These are phyloP conservation scores for Orussus abietinus DNA, from an alignment of 1,140 invertebrate species.

Conservation along the genomic window DNA sequence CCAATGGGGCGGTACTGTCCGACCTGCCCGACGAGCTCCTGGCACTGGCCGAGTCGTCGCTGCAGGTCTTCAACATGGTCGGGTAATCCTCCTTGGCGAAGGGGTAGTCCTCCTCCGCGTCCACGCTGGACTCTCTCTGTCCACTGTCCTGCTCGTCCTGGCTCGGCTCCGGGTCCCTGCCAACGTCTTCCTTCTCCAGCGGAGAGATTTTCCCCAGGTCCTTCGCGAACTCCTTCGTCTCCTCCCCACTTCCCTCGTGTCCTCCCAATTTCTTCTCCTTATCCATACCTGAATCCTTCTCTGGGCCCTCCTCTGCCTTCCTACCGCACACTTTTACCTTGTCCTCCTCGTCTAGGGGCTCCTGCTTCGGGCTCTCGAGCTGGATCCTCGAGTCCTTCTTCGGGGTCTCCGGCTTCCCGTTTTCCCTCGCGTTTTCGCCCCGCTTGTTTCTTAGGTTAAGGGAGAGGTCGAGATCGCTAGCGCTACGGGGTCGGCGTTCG, in stretches of 20 bases:
- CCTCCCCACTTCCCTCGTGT: too few species aligned
- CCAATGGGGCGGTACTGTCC: conserved; percentile 45
- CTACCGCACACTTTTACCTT: too few species aligned
- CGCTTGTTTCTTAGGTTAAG: conserved; percentile 28
- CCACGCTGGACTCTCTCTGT: conserved; percentile 38
- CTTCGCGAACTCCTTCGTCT: not conserved
- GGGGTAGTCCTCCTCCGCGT: conserved; percentile 47
- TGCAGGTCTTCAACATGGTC: conserved; percentile 49
- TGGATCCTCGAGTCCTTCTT: conserved; percentile 23
- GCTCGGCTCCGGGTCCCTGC: not conserved
- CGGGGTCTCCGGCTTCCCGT: not conserved
- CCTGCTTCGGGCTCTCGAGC: conserved; percentile 24
- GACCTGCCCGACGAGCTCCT: conserved; percentile 48
- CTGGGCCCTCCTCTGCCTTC: too few species aligned
- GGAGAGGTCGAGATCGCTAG: conserved; percentile 48
- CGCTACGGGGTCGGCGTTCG: conserved; percentile 38
- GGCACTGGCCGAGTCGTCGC: conserved; percentile 48
- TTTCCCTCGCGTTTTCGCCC: conserved; percentile 12
- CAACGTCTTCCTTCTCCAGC: not conserved
- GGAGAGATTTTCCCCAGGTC: not conserved
- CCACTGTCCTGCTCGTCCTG: not conserved
- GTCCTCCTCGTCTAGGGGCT: conserved; percentile 15
- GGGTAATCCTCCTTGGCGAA: conserved; percentile 52
- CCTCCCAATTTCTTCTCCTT: too few species aligned
- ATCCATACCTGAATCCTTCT: too few species aligned